These are phyloP conservation scores for Solea senegalensis DNA, from an alignment of 2,113 vertebrate genomes.

Conservation along the genomic window DNA sequence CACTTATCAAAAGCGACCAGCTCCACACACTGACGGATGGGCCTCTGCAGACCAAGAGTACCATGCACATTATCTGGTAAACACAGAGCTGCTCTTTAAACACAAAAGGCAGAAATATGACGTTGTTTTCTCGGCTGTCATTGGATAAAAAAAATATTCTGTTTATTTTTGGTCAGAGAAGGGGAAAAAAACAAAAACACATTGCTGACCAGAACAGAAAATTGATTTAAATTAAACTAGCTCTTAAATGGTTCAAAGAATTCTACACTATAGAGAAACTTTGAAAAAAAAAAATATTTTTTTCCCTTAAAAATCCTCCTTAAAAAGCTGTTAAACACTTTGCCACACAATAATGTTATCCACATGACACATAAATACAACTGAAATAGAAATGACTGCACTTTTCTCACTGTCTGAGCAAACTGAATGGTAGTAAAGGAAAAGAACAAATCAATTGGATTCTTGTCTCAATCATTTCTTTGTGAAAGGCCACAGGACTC, in stretches of 20 bases:
- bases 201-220: conserved; percentile 5
- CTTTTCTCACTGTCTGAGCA: conserved; percentile 51
- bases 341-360: conserved; percentile 47
- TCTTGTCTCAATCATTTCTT: conserved; percentile 74
- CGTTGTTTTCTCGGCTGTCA: conserved; percentile 67
- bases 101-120: conserved; percentile 77
- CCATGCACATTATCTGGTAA: conserved; percentile 74
- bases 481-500: conserved; percentile 80
- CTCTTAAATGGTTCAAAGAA: background rate
- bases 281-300: background rate
- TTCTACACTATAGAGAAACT: background rate
- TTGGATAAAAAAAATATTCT: conserved; percentile 60
- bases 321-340: conserved; percentile 61
- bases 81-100: conserved; percentile 79
- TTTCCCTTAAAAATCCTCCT: conserved; percentile 12
- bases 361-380: conserved; percentile 56
- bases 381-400: conserved; percentile 27
- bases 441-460: conserved; percentile 76
- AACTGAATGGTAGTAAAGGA: conserved; percentile 71
- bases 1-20: conserved; percentile 80
- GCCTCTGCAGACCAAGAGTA: conserved; percentile 67
- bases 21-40: conserved; percentile 77
- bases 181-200: conserved; percentile 22
- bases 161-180: conserved; percentile 55
- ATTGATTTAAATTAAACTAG: conserved; percentile 6